Evolutionary conservation across 1,140 invertebrate species (phyloP), one percentile per base, ranked within the genome.

Genomic region (Doryteuthis pealeii): DNA sequence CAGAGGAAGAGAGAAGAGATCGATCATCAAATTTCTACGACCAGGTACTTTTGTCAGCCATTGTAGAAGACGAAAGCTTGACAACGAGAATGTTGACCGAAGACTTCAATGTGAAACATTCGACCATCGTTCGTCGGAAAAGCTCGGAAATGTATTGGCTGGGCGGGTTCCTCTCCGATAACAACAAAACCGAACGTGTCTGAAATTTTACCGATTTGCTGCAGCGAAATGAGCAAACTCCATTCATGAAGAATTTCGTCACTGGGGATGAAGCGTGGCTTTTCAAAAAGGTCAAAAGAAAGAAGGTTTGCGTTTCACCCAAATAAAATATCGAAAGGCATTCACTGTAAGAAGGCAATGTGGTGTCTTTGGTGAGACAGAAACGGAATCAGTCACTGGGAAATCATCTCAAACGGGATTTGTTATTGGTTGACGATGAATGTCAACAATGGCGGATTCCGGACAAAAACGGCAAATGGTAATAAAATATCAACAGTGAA

Each of bases 61-160:
- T n/a, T n/a, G n/a, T n/a, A n/a, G n/a, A n/a, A n/a, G n/a, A n/a
- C n/a, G n/a, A n/a, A n/a, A n/a, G n/a, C n/a, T n/a, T n/a, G n/a
- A n/a, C n/a, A n/a, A n/a, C n/a, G n/a, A n/a, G n/a, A n/a, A n/a
- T n/a, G n/a, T n/a, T n/a, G n/a, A n/a, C n/a, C n/a, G n/a, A n/a
- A n/a, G n/a, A n/a, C n/a, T n/a, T n/a, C n/a, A n/a, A n/a, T n/a
- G n/a, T n/a, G n/a, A n/a, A n/a, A n/a, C n/a, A n/a, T n/a, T n/a
- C n/a, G n/a, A n/a, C n/a, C n/a, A n/a, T n/a, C n/a, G n/a, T n/a
- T n/a, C n/a, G n/a, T n/a, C n/a, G n/a, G n/a, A 75, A 78, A 15
- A 75, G 70, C 54, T 76, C 35, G 6, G 73, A 43, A 66, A 72
- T 35, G 26, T 49, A 69, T 10, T 49, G 45, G 45, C 18, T 49